phyloP scores from a whole-genome alignment of 2,888 invertebrate genomes.

The Leptopilina drosophilae region DNA sequence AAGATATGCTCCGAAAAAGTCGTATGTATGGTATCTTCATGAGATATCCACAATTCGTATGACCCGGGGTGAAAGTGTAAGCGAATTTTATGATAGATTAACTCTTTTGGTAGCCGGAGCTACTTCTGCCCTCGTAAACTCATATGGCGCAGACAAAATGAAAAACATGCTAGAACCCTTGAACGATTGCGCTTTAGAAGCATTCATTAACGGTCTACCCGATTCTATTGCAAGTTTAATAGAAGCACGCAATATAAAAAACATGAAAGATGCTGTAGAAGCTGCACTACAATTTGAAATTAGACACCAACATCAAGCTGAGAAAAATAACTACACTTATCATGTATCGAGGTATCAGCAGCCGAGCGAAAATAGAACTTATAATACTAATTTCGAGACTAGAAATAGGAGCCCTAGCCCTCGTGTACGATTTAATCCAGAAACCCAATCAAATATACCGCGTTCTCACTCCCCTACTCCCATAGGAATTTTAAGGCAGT shows the following conservation, averaged over 20 bases:
- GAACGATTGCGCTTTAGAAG: constrained; percentile 23
- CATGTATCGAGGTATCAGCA: not conserved
- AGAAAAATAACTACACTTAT: not conserved
- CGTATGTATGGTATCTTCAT: not conserved
- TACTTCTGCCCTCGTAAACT: not conserved
- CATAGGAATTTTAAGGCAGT: not conserved
- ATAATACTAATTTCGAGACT: too few relatives aligned
- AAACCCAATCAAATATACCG: too few relatives aligned
- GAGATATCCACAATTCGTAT: constrained; percentile 42
- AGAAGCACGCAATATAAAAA: not conserved
- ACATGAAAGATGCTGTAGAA: not conserved
- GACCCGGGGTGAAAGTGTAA: constrained; percentile 31
- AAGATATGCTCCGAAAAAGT: not conserved
- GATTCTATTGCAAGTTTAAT: constrained; percentile 43
- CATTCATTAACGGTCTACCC: constrained; percentile 35
- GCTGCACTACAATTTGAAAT: not conserved
- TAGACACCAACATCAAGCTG: not conserved
- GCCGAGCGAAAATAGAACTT: too few relatives aligned
- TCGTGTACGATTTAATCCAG: too few relatives aligned
- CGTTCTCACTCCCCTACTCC: too few relatives aligned
- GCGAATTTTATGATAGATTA: not conserved
- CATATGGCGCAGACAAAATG: not conserved
- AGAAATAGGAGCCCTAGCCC: too few relatives aligned
- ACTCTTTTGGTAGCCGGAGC: not conserved
- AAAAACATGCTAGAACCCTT: not conserved